Base-by-base conservation (phyloP, 2,113 vertebrate species). In the Coracopsis vasa region DNA sequence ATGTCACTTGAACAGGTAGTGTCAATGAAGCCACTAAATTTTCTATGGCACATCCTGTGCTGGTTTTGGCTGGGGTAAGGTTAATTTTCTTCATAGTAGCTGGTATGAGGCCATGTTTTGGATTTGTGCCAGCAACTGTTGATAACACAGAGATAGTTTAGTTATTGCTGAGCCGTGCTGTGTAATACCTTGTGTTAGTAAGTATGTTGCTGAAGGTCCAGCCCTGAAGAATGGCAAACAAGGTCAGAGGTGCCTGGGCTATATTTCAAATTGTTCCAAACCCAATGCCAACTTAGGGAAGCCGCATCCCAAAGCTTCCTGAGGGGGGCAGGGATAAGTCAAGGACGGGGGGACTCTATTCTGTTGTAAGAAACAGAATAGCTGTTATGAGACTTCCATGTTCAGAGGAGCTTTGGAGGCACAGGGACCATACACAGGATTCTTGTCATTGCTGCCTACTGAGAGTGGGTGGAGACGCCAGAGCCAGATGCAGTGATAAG, bases 341-440 rank as follows among this genome's bases (percentile, higher is more conserved):
- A 58, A 21, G 7, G 44, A 42, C 7, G 5, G 15, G 18, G 70
- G 7, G 11, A 50, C 25, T 66, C 71, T 4, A 1, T n/a, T 75
- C 19, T 67, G 25, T 21, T 90, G n/a, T 42, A 87, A 58, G 50
- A 60, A 50, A 41, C 25, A 24, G 16, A 87, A 41, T 0, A 80
- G 60, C 8, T 66, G 23, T 41, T 48, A 24, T 3, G 27, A 50
- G 39, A 51, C 29, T 29, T 2, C 11, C 12, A 5, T 4, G 6
- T 50, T 56, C 53, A 50, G 44, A 86, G 25, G 13, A 73, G 24
- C 23, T 79, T 29, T 75, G 31, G 44, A 75, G 35, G 37, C 42
- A 45, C 0, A 7, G 16, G 27, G 44, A 69, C 20, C 7, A 14
- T 0, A 41, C 0, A 2, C 27, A 51, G 18, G 21, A 51, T 15